Conservation (phyloP, 2,113 vertebrate genomes). For the Rhynchomys soricoides region DNA sequence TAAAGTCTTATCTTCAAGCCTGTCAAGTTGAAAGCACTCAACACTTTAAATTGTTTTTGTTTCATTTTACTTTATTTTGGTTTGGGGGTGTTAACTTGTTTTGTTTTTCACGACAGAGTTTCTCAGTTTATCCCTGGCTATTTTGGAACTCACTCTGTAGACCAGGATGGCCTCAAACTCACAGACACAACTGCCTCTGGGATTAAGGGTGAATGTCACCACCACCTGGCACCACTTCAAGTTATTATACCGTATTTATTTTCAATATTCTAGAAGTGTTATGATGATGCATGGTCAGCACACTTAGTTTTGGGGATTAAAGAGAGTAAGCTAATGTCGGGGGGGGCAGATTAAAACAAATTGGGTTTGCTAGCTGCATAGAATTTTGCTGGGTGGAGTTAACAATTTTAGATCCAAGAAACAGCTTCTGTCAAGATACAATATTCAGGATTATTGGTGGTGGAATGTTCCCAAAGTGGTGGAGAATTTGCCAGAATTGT, state of each 20-base stretch:
- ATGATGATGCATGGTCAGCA: neutral
- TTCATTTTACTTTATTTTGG: neutral
- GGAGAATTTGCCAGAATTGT: neutral
- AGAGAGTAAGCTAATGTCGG: neutral
- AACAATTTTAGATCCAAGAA: neutral
- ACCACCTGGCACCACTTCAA: neutral
- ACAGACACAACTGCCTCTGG: neutral
- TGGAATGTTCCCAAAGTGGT: neutral
- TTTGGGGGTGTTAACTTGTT: neutral
- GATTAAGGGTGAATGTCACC: neutral
- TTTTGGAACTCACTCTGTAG: neutral
- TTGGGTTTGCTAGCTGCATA: neutral
- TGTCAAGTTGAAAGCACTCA: neutral
- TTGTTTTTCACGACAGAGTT: neutral
- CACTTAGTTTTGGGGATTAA: neutral
- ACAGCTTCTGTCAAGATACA: neutral
- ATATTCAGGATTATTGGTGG: neutral
- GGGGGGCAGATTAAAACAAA: neutral
- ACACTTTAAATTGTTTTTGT: neutral
- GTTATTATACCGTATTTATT: neutral
- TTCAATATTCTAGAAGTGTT: neutral
- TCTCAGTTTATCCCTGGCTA: neutral
- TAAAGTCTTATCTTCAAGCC: neutral
- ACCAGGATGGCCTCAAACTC: neutral
- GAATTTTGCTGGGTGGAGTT: neutral